phyloP scores from a whole-genome alignment of 2,113 vertebrate genomes.

The Brachyhypopomus occidentalis region DNA sequence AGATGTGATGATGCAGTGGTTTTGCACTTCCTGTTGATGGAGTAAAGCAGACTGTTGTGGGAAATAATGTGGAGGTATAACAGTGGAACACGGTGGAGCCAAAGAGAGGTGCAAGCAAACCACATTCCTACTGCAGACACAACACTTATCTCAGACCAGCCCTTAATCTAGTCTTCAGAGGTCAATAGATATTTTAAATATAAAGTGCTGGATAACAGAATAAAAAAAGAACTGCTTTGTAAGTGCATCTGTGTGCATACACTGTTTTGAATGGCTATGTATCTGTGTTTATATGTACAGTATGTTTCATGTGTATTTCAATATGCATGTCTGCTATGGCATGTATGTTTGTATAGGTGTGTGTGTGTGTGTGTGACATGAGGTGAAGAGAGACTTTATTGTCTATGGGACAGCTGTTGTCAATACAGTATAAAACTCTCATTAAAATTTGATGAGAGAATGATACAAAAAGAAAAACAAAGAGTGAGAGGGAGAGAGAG shows the following conservation, averaged over 20 bases:
- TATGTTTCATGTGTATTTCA: constrained; percentile 36
- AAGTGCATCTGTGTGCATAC: not conserved
- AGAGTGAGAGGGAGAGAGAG: not conserved
- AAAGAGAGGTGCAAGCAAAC: too few species aligned
- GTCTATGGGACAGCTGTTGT: constrained; percentile 61
- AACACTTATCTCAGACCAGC: too few species aligned
- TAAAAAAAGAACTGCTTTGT: too few species aligned
- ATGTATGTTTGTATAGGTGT: constrained; percentile 32
- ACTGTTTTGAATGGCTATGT: not conserved
- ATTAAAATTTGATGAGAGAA: constrained; percentile 74
- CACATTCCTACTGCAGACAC: too few species aligned
- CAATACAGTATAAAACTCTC: constrained; percentile 56
- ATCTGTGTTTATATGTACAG: not conserved
- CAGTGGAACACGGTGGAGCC: too few species aligned
- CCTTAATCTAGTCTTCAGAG: too few species aligned
- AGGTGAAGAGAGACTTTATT: constrained; percentile 45
- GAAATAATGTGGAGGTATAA: too few species aligned
- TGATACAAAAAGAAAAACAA: not conserved
- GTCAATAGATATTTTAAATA: too few species aligned
- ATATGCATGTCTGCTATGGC: not conserved
- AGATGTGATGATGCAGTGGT: too few species aligned
- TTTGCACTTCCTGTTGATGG: too few species aligned
- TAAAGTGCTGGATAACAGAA: too few species aligned
- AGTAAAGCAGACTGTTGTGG: too few species aligned
- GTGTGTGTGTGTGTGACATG: constrained; percentile 34